Evolutionary conservation across 2,888 invertebrate genomes (phyloP), one percentile per base, ranked within the genome.

Genomic region (Dorcus parallelipipedus): DNA sequence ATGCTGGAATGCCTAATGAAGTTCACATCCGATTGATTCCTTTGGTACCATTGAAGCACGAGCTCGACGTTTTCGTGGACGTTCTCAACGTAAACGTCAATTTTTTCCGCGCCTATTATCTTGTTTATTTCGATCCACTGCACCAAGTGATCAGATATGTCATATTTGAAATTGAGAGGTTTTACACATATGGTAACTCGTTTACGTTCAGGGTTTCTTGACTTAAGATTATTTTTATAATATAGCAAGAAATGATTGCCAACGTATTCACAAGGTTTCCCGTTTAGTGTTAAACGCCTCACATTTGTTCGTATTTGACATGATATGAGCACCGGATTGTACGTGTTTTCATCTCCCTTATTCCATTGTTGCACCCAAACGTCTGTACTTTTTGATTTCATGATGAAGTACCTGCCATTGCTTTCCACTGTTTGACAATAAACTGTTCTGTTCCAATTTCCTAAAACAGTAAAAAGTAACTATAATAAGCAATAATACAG

Each of bases 101-200:
- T 82, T 67, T 82, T 80, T 59, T 84, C 82, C 7, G 87, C 89
- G 10, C 90, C 90, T 10, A 91, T 79, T 62, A 89, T 78, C 65
- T 81, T 82, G 67, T 87, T 84, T 0, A 84, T 80, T 76, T 89
- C 88, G 58, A 91, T 81, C 88, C 91, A 91, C 71, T 89, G 88
- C 2, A 89, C 76, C 50, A 91, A 72, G 54, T 79, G 81, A 26
- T 77, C 77, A 3, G 87, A 84, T 49, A 87, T 82, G 67, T 89
- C 87, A 62, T 81, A 80, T 50, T 80, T 71, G 66, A 88, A 90
- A 67, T 84, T 82, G 75, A 90, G 76, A 54, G 89, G 89, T 76
- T 90, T 90, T 2, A 90, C 87, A 70, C 90, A 90, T 45, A 90
- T 78, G 9, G 86, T 87, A 65, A 89, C 52, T 59, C 51, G 54